Conservation (phyloP, 2,797 vertebrate genomes). For the Eulemur albifrons region DNA sequence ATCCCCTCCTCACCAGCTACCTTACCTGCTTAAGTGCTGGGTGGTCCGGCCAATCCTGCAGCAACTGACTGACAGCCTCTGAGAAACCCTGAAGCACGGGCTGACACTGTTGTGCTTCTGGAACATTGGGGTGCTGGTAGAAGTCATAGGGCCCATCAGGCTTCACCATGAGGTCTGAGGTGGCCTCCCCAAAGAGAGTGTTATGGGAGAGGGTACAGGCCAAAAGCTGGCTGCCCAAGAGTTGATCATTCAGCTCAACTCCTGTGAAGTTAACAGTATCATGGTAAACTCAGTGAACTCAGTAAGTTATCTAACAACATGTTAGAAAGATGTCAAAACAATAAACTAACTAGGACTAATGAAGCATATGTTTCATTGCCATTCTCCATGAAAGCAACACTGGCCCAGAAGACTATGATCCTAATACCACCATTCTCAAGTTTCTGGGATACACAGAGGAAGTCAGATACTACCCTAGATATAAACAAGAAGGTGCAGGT, state of each 20-base stretch:
- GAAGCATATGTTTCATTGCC: background rate
- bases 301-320: background rate
- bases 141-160: conserved; percentile 94
- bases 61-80: conserved; percentile 86
- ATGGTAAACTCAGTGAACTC: background rate
- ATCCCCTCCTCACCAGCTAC: background rate
- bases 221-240: conserved; percentile 92
- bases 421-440: background rate
- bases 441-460: background rate
- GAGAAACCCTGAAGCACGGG: conserved; percentile 89
- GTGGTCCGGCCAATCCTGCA: conserved; percentile 96
- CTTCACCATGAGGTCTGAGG: conserved; percentile 85
- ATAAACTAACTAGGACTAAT: background rate
- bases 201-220: conserved; percentile 92
- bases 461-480: background rate
- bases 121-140: conserved; percentile 95
- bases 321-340: conserved; percentile 18
- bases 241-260: conserved; percentile 90
- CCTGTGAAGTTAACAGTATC: conserved; percentile 82
- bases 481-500: background rate
- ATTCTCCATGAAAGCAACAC: background rate
- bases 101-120: conserved; percentile 90
- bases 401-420: background rate
- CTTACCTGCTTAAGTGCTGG: conserved; percentile 94
- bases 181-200: conserved; percentile 87